Conservation (phyloP, 2,888 invertebrate species). For the Oegoconia quadripuncta region DNA sequence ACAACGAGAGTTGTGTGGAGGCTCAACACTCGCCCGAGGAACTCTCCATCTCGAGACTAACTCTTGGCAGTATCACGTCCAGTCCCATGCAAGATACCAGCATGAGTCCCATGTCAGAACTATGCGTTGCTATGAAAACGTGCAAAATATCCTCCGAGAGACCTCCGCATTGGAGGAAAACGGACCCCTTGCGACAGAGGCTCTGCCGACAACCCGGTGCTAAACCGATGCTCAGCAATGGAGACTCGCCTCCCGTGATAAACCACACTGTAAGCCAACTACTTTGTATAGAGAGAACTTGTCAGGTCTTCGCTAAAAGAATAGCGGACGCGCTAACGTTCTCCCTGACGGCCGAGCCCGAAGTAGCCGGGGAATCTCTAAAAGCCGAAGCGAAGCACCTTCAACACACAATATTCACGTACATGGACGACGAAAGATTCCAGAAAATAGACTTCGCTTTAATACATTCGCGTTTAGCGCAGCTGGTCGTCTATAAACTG, state of each 20-base stretch:
- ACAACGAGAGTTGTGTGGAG: conserved; percentile 54
- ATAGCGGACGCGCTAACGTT: conserved; percentile 82
- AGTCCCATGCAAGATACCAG: conserved; percentile 34
- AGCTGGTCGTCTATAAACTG: conserved; percentile 80
- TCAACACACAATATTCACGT: conserved; percentile 83
- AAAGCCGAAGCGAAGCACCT: conserved; percentile 84
- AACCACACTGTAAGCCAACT: conserved; percentile 65
- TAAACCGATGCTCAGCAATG: conserved; percentile 42
- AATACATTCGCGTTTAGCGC: conserved; percentile 82
- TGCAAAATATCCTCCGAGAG: conserved; percentile 70
- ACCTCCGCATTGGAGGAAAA: conserved; percentile 51
- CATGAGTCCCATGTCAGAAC: conserved; percentile 78
- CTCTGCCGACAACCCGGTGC: conserved; percentile 50
- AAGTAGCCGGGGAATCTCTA: conserved; percentile 78
- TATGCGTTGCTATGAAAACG: conserved; percentile 78
- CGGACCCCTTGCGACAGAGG: conserved; percentile 54
- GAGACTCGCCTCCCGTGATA: conserved; percentile 37
- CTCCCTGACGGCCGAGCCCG: conserved; percentile 75
- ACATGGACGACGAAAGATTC: conserved; percentile 84
- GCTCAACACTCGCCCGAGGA: conserved; percentile 45
- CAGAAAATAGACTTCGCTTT: conserved; percentile 81
- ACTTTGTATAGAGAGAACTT: conserved; percentile 65
- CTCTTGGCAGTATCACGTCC: conserved; percentile 38
- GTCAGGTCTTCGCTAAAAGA: conserved; percentile 83
- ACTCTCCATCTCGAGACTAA: conserved; percentile 52